Conservation (phyloP, 2,113 vertebrate species). For the Ammospiza caudacuta region DNA sequence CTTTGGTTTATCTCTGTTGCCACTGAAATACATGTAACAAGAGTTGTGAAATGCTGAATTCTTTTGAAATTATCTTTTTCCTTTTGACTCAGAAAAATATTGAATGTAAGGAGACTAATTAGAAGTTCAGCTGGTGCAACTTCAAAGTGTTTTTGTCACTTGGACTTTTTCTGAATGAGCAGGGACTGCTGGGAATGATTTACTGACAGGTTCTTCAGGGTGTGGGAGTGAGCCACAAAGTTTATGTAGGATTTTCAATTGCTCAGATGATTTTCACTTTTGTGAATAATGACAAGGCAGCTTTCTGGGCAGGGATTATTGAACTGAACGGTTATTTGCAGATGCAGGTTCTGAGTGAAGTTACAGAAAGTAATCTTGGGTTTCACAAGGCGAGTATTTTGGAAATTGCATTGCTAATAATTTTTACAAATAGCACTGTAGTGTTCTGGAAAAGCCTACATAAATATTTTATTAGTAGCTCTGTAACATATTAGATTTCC, state of each 20-base stretch:
- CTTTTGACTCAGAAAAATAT: not conserved
- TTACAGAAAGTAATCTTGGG: not conserved
- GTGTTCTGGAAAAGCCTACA: slow-evolving; percentile 38
- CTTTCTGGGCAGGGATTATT: not conserved
- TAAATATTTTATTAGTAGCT: slow-evolving; percentile 77
- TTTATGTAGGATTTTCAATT: not conserved
- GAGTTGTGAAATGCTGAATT: not conserved
- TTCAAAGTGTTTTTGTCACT: not conserved
- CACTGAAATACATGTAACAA: not conserved
- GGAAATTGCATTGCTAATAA: slow-evolving; percentile 33
- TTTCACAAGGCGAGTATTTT: slow-evolving; percentile 17
- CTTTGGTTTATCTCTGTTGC: not conserved
- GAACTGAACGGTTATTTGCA: slow-evolving; percentile 10
- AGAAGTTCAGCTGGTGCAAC: not conserved
- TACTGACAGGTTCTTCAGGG: not conserved
- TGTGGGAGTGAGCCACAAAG: not conserved
- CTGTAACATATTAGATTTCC: slow-evolving; percentile 65
- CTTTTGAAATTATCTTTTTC: not conserved
- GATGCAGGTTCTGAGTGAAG: not conserved
- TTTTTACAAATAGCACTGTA: slow-evolving; percentile 45
- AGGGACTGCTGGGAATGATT: not conserved
- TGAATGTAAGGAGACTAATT: not conserved
- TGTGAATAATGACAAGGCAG: not conserved
- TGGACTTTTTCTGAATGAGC: not conserved
- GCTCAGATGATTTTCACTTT: not conserved